Evolutionary conservation across 2,113 vertebrate species (phyloP).

Genomic region (Arvicanthis niloticus): DNA sequence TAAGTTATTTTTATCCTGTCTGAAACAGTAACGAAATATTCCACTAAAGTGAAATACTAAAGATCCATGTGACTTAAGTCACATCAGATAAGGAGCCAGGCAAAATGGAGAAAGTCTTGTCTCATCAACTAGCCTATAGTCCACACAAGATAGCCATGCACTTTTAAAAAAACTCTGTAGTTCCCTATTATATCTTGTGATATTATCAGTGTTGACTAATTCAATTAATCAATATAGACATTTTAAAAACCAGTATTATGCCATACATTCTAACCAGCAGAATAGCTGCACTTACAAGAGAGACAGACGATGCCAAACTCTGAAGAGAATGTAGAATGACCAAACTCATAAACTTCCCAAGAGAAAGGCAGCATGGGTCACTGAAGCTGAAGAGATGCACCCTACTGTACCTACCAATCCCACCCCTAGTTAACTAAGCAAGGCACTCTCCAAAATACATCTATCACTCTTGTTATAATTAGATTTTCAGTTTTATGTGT

Average conservation of each 20-base stretch:
- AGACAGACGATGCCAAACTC: neutral
- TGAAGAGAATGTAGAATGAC: neutral
- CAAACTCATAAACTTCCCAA: neutral
- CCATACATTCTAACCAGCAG: neutral
- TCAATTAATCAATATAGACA: slow-evolving; percentile 18
- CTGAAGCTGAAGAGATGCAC: neutral
- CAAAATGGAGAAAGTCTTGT: neutral
- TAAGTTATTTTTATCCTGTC: neutral
- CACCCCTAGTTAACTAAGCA: neutral
- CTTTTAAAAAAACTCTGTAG: neutral
- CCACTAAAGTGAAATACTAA: neutral
- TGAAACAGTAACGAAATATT: slow-evolving; percentile 38
- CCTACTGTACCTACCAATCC: neutral
- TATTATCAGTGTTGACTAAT: neutral
- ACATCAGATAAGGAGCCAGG: neutral
- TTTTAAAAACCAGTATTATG: neutral
- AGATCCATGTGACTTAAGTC: neutral
- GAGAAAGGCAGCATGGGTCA: neutral
- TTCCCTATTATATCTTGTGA: neutral
- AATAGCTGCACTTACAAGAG: slow-evolving; percentile 4
- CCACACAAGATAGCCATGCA: neutral
- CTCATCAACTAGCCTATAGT: neutral
- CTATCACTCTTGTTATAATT: neutral
- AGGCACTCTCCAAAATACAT: neutral
- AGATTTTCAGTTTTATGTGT: neutral